A percentile compares a stretch with the other conserved stretches of the same genome.
These are phyloP conservation scores for Antheraea pernyi DNA, from an alignment of 1,140 invertebrate genomes.

Conservation along the genomic window DNA sequence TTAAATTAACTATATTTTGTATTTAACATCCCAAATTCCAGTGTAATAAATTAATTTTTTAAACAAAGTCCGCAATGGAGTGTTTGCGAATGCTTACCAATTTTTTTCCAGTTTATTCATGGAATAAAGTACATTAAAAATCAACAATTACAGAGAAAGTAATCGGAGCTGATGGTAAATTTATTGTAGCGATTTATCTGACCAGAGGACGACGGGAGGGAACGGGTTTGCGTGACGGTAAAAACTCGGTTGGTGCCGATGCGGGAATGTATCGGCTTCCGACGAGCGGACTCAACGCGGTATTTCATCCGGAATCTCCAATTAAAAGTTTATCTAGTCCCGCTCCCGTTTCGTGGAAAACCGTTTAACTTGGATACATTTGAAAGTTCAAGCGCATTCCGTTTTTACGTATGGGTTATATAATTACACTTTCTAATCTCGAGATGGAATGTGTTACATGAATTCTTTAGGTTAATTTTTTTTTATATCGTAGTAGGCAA, in stretches of 20 bases:
- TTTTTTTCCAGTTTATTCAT: neutral
- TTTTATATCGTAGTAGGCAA: too few relatives aligned
- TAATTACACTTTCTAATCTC: neutral
- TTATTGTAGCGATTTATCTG: conserved; percentile 52
- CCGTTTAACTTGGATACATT: conserved; percentile 13
- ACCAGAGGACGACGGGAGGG: conserved; percentile 44
- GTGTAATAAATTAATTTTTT: too few relatives aligned
- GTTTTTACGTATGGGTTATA: neutral
- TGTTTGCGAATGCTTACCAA: too few relatives aligned
- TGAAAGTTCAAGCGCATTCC: neutral
- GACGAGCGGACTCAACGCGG: conserved; percentile 48
- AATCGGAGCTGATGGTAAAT: conserved; percentile 45
- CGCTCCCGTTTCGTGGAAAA: conserved; percentile 42
- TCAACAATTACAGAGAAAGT: conserved; percentile 33
- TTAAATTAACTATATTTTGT: too few relatives aligned
- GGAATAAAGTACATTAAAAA: neutral
- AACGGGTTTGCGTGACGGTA: conserved; percentile 61
- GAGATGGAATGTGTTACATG: too few relatives aligned
- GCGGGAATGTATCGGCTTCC: conserved; percentile 62
- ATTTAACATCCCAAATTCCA: too few relatives aligned
- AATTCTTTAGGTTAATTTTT: too few relatives aligned
- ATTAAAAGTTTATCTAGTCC: conserved; percentile 75
- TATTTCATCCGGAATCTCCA: conserved; percentile 71
- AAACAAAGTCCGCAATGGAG: too few relatives aligned
- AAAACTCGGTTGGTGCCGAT: conserved; percentile 62